phyloP scores from a whole-genome alignment of 2,797 vertebrate species.

The Poeciliopsis presidionis region DNA sequence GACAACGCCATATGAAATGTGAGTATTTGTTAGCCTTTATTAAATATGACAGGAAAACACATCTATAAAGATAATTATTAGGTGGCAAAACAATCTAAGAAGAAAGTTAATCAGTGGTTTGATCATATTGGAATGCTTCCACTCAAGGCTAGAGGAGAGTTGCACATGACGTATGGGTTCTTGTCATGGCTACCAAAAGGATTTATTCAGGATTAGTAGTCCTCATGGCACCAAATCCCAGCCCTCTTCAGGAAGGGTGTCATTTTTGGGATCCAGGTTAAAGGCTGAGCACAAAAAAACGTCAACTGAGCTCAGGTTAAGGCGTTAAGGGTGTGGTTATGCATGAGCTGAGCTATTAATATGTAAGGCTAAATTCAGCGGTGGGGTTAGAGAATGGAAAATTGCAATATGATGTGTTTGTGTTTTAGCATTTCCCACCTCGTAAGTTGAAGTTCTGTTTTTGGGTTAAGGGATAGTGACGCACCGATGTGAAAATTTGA shows the following conservation, averaged over 20 bases:
- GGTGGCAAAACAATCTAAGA: not conserved
- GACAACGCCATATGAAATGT: not conserved
- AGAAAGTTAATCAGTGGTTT: not conserved
- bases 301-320: not conserved
- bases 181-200: not conserved
- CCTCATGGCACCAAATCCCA: not conserved
- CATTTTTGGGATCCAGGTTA: not conserved
- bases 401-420: constrained; percentile 4
- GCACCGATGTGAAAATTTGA: too few species aligned
- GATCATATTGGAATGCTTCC: not conserved
- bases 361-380: not conserved
- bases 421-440: not conserved
- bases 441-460: not conserved
- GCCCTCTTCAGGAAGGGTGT: not conserved
- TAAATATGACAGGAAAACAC: not conserved
- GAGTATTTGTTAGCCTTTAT: not conserved
- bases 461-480: not conserved
- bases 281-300: not conserved
- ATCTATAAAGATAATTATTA: not conserved
- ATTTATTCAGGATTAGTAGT: constrained; percentile 1
- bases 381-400: not conserved
- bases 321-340: not conserved
- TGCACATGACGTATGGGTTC: constrained; percentile 19
- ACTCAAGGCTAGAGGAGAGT: not conserved
- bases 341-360: not conserved